A percentile compares a stretch with the other conserved stretches of the same genome.
Evolutionary conservation across 2,797 vertebrate genomes (phyloP).

Genomic region (Tarsius wallacei): DNA sequence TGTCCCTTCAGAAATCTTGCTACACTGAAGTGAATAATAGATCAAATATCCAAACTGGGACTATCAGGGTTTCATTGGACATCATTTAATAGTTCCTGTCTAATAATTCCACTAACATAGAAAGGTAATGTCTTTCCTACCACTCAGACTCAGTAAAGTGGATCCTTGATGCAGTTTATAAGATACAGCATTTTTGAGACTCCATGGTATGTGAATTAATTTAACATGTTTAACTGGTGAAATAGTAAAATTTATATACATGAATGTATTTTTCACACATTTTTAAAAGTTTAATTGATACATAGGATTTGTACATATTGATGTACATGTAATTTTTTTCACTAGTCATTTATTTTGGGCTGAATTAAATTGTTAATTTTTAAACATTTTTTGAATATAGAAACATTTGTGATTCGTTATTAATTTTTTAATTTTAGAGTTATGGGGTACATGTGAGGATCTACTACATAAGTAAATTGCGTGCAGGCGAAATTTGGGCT

Average conservation of each 20-base stretch:
- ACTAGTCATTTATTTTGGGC: no score
- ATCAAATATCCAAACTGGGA: slow-evolving; percentile 31
- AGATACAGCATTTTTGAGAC: background rate
- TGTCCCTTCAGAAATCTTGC: slow-evolving; percentile 24
- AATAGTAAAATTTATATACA: background rate
- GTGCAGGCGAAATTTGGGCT: no score
- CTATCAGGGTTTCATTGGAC: background rate
- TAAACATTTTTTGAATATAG: no score
- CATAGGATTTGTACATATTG: background rate
- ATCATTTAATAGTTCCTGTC: background rate
- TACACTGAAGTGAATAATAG: slow-evolving; percentile 29
- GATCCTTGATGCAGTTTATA: background rate
- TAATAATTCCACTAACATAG: background rate
- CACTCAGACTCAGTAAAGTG: background rate
- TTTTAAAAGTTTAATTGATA: background rate
- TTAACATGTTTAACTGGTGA: slow-evolving; percentile 10
- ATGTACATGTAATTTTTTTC: background rate
- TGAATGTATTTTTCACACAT: background rate
- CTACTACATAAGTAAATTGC: no score
- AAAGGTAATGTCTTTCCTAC: background rate
- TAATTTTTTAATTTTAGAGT: no score
- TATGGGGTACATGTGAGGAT: no score
- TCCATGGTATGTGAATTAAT: background rate
- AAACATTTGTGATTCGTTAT: no score
- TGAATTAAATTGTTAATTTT: no score